Conservation (phyloP, 2,797 vertebrate genomes). For the Siniperca obscura region DNA sequence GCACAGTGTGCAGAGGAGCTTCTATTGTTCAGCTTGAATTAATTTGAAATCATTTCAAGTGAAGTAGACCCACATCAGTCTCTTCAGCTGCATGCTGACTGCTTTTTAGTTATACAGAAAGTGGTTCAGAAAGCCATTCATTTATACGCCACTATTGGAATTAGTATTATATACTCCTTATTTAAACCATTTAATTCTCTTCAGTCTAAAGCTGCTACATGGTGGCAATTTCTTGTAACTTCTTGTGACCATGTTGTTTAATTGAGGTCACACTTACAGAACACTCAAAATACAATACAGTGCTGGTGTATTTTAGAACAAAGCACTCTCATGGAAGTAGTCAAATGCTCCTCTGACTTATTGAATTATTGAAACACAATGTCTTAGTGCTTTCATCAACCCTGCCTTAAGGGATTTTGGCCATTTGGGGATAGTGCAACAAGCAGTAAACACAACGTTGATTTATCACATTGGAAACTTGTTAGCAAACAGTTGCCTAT, state of each 20-base stretch:
- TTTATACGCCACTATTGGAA: neutral
- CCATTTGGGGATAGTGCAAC: neutral
- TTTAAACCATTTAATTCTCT: conserved; percentile 2
- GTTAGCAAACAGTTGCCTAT: too few relatives aligned
- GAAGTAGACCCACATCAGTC: neutral
- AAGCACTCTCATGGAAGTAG: neutral
- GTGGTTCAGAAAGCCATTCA: neutral
- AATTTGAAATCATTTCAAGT: conserved; percentile 18
- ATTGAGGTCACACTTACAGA: neutral
- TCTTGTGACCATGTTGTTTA: conserved; percentile 2
- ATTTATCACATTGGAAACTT: neutral
- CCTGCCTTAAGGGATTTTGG: neutral
- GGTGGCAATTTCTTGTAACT: neutral
- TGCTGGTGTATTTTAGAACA: neutral
- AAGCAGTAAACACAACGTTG: neutral
- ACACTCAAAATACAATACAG: neutral
- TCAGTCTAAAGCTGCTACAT: neutral
- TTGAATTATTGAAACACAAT: neutral
- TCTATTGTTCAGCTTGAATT: conserved; percentile 32
- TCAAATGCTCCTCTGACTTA: neutral
- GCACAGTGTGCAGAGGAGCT: conserved; percentile 22
- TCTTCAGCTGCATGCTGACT: neutral
- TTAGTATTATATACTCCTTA: neutral
- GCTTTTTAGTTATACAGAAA: neutral
- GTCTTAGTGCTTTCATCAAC: neutral